These are phyloP conservation scores for Pseudomyrmex cubaensis DNA, from an alignment of 1,140 invertebrate genomes.

Conservation along the genomic window DNA sequence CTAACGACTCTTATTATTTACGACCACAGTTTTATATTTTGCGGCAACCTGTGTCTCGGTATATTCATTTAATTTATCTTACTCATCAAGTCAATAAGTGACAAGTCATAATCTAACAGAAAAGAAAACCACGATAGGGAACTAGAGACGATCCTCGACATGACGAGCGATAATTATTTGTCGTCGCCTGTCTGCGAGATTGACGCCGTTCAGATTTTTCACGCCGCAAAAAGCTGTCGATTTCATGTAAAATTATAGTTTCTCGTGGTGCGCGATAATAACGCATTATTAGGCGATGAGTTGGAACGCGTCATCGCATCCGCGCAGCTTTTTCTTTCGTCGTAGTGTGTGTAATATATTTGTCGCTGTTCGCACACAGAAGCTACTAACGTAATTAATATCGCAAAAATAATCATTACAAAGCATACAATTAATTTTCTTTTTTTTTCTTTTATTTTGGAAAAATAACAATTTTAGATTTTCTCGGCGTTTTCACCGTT, in stretches of 20 bases:
- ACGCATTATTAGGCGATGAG: slow-evolving; percentile 62
- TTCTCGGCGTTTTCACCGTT: slow-evolving; percentile 8
- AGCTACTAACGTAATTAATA: not conserved
- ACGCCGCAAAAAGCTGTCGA: slow-evolving; percentile 59
- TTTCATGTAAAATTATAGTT: slow-evolving; percentile 65
- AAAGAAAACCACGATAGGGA: not conserved
- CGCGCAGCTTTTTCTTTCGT: slow-evolving; percentile 3
- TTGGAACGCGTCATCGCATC: not conserved
- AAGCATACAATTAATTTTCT: not conserved
- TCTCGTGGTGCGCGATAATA: slow-evolving; percentile 49
- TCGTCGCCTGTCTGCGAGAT: slow-evolving; percentile 47
- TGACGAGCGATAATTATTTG: slow-evolving; percentile 26
- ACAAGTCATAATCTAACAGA: not conserved
- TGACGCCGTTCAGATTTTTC: slow-evolving; percentile 57
- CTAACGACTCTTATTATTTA: not conserved
- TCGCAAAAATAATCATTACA: not conserved
- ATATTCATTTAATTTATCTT: slow-evolving; percentile 9
- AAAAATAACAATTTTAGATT: slow-evolving; percentile 2
- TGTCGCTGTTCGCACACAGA: slow-evolving; percentile 7
- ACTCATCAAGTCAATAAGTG: not conserved
- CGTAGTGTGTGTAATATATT: not conserved
- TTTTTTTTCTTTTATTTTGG: too few relatives aligned
- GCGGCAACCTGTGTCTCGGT: not conserved
- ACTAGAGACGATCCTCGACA: not conserved
- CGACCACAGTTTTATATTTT: not conserved